phyloP scores from a whole-genome alignment of 35 echinoderm and acorn worm species.

The Ophioderma brevispina region DNA sequence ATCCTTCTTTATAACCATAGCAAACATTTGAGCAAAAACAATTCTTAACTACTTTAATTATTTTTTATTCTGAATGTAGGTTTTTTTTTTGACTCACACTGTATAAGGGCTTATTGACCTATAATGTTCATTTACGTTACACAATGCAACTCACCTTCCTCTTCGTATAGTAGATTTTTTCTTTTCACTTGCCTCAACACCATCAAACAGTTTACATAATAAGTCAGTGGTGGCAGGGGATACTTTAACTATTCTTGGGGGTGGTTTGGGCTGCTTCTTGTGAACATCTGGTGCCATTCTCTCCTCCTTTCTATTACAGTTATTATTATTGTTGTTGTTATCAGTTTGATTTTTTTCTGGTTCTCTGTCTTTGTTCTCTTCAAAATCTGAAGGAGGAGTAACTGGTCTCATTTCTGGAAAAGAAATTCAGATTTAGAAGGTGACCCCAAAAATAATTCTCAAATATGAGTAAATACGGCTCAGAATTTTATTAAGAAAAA shows the following conservation, averaged over 20 bases:
- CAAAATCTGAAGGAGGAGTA: conserved; percentile 75
- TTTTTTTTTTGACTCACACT: too few relatives aligned
- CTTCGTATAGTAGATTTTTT: conserved; percentile 40
- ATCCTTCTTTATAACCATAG: too few relatives aligned
- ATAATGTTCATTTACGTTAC: too few relatives aligned
- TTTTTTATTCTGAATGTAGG: too few relatives aligned
- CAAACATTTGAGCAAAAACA: too few relatives aligned
- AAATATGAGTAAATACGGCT: too few relatives aligned
- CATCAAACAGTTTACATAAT: conserved; percentile 87
- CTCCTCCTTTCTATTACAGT: background rate
- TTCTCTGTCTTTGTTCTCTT: conserved; percentile 45
- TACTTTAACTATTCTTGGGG: conserved; percentile 74
- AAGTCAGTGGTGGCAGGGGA: conserved; percentile 77
- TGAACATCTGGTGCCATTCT: conserved; percentile 31
- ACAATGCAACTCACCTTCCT: conserved; percentile 56
- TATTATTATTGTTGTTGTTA: conserved; percentile 43
- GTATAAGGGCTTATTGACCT: too few relatives aligned
- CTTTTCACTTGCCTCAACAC: conserved; percentile 77
- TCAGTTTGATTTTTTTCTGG: conserved; percentile 8
- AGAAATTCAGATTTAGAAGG: too few relatives aligned
- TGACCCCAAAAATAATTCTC: too few relatives aligned
- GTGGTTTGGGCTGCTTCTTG: conserved; percentile 61
- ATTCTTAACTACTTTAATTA: too few relatives aligned
- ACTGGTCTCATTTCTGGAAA: conserved; percentile 84
- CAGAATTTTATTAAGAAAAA: too few relatives aligned